Base-by-base conservation (phyloP, 2,888 invertebrate genomes). In the Polydrusus pterygomalis region DNA sequence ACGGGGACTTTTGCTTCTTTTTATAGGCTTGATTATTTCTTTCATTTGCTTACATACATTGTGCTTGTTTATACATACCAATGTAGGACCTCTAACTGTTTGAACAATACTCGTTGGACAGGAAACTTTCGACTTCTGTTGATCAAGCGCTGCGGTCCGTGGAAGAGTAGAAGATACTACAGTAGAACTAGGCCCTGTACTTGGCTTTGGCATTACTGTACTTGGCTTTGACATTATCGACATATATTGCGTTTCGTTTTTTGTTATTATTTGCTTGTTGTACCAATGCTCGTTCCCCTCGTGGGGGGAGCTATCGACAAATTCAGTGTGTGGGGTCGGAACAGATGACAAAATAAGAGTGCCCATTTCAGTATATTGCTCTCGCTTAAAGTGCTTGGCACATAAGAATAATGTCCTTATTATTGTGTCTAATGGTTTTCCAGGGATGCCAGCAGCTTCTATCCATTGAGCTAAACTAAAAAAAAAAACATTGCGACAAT, bases 381-480 rank as follows among this genome's bases (percentile, higher is more conserved):
- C 10, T 34, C 0, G 11, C 2, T 34, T 34, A 9, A 56, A 56
- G 15, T 56, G 56, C 10, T 56, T 56, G 34, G 34, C 56, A 15
- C 56, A 56, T 15, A 56, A 15, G 9, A 56, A 56, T 34, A 56
- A 56, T 2, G 56, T 15, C 20, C 56, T 56, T 34, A 56, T 7
- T 34, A 6, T 15, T n/a, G 8, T n/a, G 8, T 34, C 56, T 8
- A 34, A 9, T 9, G 34, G 13, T 9, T 13, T 34, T 56, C 3
- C 15, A 0, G 15, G 56, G 9, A 63, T 63, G 9, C 63, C 63
- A 1, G 63, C 17, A 30, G 63, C 63, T 30, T 63, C 43, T 13
- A 43, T n/a, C 63, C 63, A 63, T 8, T 43, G 20, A 45, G 43
- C 10, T 63, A 43, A 25, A n/a, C 63, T 63, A 47, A 63, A 63